phyloP scores from a whole-genome alignment of 2,888 invertebrate species.

The Marasmarcha lunaedactyla region DNA sequence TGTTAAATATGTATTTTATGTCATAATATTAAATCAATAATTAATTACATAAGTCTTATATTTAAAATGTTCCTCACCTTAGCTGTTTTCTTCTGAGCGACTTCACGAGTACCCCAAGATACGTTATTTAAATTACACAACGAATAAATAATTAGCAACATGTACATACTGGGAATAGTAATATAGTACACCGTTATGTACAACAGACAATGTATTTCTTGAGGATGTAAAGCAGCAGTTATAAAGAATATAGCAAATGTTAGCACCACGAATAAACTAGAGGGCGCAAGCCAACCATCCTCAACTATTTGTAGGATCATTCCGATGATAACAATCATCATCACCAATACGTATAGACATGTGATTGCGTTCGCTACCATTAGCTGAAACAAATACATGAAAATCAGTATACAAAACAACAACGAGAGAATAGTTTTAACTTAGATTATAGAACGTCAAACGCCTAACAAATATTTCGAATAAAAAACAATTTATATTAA shows the following conservation, averaged over 20 bases:
- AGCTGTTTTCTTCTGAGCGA: constrained; percentile 53
- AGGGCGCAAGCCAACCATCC: constrained; percentile 85
- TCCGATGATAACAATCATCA: constrained; percentile 89
- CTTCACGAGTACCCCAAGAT: constrained; percentile 94
- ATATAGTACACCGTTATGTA: constrained; percentile 83
- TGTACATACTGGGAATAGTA: constrained; percentile 95
- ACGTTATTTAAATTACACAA: constrained; percentile 94
- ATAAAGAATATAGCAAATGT: constrained; percentile 77
- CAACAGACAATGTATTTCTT: constrained; percentile 80
- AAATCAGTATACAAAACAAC: too few species aligned
- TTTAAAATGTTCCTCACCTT: too few species aligned
- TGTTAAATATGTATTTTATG: neutral
- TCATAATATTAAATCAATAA: neutral
- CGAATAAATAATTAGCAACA: constrained; percentile 91
- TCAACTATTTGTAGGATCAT: constrained; percentile 81
- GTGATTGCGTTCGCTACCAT: constrained; percentile 81
- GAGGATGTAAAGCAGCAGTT: constrained; percentile 80
- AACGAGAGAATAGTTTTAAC: too few species aligned
- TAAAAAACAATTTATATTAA: too few species aligned
- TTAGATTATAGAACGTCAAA: too few species aligned
- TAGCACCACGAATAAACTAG: constrained; percentile 85
- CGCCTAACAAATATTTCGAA: too few species aligned
- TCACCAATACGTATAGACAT: constrained; percentile 82
- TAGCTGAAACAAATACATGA: constrained; percentile 58
- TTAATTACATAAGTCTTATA: too few species aligned